Evolutionary conservation across 2,797 vertebrate genomes (phyloP), one percentile per base, ranked within the genome.

Genomic region (Coregonus sp.): DNA sequence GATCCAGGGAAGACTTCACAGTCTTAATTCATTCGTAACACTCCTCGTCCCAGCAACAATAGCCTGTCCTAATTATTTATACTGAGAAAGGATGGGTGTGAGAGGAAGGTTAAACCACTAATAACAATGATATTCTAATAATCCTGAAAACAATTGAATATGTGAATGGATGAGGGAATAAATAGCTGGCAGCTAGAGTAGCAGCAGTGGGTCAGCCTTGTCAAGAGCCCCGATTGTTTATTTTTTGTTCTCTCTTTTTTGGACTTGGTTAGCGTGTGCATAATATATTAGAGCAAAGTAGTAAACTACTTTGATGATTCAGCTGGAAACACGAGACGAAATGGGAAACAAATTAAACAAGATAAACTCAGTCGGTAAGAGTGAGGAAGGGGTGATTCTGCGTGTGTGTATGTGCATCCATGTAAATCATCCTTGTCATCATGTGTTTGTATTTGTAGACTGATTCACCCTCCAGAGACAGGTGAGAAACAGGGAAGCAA

Each of bases 281-380:
- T 33, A 73, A 47, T 47, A 40, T 63, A 79, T 78, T 70, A 82
- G 33, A 77, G 61, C 63, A 79, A 75, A 83, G 85, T 68, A 86
- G 40, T 47, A 47, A 90, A 86, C 76, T 0, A 6, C 83, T 87
- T 81, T 84, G 81, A 87, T 87, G 82, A 86, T 85, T 84, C 80
- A 79, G 50, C 77, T 71, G 79, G 84, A 78, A 86, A 81, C 78
- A 80, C 78, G 82, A 82, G 40, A 47, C 9, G 40, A 9, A 47
- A 9, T 47, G 9, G 40, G 7, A 88, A 88, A 79, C 86, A 91
- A 90, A 90, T 89, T 84, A 89, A 88, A 90, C 82, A 86, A 82
- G 80, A 87, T 88, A 86, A 87, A 75, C 54, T 68, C 47, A 70
- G 50, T 75, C 16, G 31, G 56, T 82, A 81, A 82, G 82, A 47